A percentile compares a stretch with the other conserved stretches of the same genome.
phyloP scores from a whole-genome alignment of 2,888 invertebrate genomes.

The Mythimna impura region DNA sequence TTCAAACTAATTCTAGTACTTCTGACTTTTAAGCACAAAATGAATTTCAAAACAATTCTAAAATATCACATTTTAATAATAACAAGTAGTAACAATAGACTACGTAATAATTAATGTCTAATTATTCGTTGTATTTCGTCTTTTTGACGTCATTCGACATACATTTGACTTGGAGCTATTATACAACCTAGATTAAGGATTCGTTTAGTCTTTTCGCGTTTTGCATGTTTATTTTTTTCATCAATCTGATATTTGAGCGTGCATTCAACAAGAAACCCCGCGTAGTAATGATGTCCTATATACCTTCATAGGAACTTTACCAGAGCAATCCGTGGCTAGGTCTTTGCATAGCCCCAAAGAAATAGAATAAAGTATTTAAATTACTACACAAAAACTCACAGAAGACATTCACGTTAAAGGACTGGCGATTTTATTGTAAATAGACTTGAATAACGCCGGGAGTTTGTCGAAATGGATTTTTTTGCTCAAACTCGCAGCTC shows the following conservation, averaged over 20 bases:
- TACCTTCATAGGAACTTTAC: conserved; percentile 30
- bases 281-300: conserved; percentile 4
- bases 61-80: conserved; percentile 62
- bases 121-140: conserved; percentile 47
- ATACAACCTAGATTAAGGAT: conserved; percentile 13
- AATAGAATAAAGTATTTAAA: conserved; percentile 25
- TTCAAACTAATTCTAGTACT: conserved; percentile 32
- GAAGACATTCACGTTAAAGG: conserved; percentile 65
- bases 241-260: conserved; percentile 6
- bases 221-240: conserved; percentile 22
- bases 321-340: conserved; percentile 20
- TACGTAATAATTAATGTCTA: conserved; percentile 47
- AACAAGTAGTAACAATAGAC: conserved; percentile 44
- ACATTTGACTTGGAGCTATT: conserved; percentile 36
- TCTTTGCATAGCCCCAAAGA: conserved; percentile 30
- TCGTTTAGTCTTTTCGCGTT: conserved; percentile 24
- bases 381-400: conserved; percentile 24
- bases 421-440: conserved; percentile 76
- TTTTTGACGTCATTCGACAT: conserved; percentile 44
- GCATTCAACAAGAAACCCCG: conserved; percentile 13
- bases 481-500: conserved; percentile 70
- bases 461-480: conserved; percentile 74
- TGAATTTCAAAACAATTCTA: conserved; percentile 53
- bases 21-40: conserved; percentile 56
- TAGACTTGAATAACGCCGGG: conserved; percentile 76